phyloP scores from a whole-genome alignment of 1,140 invertebrate species.

The Tetragonula clypearis region DNA sequence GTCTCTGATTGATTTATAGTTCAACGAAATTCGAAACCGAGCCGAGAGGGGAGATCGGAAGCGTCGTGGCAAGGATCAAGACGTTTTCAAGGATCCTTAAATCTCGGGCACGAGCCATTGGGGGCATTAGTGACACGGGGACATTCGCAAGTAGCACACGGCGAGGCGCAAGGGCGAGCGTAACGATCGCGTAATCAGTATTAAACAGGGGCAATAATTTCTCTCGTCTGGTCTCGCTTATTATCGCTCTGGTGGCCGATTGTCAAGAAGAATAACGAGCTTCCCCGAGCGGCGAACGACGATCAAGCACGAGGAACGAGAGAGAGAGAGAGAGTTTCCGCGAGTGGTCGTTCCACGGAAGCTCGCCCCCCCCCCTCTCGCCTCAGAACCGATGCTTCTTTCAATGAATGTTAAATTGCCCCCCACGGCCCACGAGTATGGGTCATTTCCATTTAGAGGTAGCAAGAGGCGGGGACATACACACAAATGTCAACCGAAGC shows the following conservation, averaged over 20 bases:
- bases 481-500: conserved; percentile 49
- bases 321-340: conserved; percentile 8
- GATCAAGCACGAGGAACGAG: background rate
- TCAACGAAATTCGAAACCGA: too few species aligned
- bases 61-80: background rate
- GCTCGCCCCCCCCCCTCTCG: conserved; percentile 10
- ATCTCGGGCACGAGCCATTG: background rate
- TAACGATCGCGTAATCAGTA: conserved; percentile 50
- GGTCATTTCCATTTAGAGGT: conserved; percentile 54
- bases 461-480: background rate
- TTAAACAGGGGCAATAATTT: conserved; percentile 51
- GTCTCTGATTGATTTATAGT: too few species aligned
- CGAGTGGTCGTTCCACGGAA: conserved; percentile 31
- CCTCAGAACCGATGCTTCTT: conserved; percentile 40
- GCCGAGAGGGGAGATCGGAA: too few species aligned
- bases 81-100: background rate
- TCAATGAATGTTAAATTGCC: conserved; percentile 60
- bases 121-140: background rate
- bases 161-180: background rate
- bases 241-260: conserved; percentile 28
- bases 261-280: conserved; percentile 52
- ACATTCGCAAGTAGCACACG: background rate
- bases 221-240: conserved; percentile 27
- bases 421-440: conserved; percentile 6
- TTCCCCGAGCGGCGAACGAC: conserved; percentile 14